Evolutionary conservation across 2,797 vertebrate species (phyloP).

Genomic region (Pterois miles): DNA sequence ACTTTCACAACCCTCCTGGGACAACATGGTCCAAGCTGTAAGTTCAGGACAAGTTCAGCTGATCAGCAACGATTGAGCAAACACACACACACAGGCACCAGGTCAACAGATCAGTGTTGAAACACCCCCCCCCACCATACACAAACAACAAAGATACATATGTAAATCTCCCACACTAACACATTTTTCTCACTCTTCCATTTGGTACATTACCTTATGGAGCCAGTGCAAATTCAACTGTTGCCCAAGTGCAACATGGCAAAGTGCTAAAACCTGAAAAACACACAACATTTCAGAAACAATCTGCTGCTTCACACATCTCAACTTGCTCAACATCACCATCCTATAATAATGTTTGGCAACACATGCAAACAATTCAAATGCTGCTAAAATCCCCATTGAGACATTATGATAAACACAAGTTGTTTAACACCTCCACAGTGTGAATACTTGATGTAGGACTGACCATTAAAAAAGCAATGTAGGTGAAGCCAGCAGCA

Average conservation of each 20-base stretch:
- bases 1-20: slow-evolving; percentile 35
- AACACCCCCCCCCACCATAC: neutral
- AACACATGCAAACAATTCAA: neutral
- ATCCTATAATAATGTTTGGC: neutral
- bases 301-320: slow-evolving; percentile 14
- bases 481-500: slow-evolving; percentile 92
- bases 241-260: slow-evolving; percentile 84
- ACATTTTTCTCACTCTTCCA: neutral
- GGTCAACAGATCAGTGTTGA: neutral
- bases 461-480: slow-evolving; percentile 91
- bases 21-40: slow-evolving; percentile 22
- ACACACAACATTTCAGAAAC: neutral
- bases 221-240: slow-evolving; percentile 88
- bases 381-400: neutral
- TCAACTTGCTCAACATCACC: neutral
- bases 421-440: neutral
- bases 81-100: slow-evolving; percentile 3
- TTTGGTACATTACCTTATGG: slow-evolving; percentile 80
- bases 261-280: slow-evolving; percentile 84
- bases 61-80: slow-evolving; percentile 14
- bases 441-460: neutral
- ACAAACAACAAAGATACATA: neutral
- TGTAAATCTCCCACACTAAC: slow-evolving; percentile 1
- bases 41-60: slow-evolving; percentile 55
- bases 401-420: neutral